phyloP scores from a whole-genome alignment of 64 coral and sea anemone species.

The Dendrophyllia cribrosa region DNA sequence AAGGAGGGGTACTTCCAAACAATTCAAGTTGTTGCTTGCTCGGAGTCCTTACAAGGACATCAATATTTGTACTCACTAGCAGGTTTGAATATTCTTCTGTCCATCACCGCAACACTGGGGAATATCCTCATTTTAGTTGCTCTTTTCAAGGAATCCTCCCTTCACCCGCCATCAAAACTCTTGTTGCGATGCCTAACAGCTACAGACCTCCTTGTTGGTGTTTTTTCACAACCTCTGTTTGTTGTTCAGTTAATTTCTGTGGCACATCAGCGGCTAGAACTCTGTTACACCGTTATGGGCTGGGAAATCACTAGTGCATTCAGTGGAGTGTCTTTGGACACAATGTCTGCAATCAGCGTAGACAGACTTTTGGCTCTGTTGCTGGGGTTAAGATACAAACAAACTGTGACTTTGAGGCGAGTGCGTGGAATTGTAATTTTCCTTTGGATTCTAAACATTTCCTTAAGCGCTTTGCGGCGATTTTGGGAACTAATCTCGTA shows the following conservation, averaged over 20 bases:
- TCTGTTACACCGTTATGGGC: not conserved
- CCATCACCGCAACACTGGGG: not conserved
- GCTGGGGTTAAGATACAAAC: not conserved
- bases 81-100: constrained; percentile 2
- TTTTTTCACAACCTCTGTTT: not conserved
- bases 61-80: not conserved
- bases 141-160: not conserved
- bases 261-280: not conserved
- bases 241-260: not conserved
- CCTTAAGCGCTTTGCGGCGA: not conserved
- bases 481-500: too few relatives aligned
- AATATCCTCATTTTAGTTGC: not conserved
- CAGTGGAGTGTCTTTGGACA: not conserved
- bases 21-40: not conserved
- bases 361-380: constrained; percentile 9
- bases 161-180: not conserved
- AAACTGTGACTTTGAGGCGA: not conserved
- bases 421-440: not conserved
- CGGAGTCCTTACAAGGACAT: not conserved
- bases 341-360: not conserved
- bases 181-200: not conserved
- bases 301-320: not conserved
- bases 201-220: not conserved
- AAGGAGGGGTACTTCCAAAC: not conserved
- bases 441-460: not conserved